Evolutionary conservation across 1,140 invertebrate species (phyloP).

Genomic region (Halictus rubicundus): DNA sequence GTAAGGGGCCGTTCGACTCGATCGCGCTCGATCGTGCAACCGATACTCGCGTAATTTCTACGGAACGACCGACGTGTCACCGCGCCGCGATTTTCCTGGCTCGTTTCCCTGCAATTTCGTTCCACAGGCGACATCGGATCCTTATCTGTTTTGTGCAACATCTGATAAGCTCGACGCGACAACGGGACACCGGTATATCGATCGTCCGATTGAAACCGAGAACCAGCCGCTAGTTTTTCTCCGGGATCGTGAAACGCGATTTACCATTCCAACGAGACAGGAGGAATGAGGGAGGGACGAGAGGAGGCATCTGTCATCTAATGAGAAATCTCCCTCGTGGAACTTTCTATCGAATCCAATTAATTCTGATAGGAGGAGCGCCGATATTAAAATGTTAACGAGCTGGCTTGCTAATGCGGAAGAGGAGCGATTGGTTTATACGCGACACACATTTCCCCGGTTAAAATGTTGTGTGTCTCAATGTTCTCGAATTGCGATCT

Average conservation of each 20-base stretch:
- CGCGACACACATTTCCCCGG: too few species aligned
- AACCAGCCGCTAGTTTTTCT: neutral
- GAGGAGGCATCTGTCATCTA: neutral
- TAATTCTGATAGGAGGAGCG: neutral
- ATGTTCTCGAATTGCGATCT: too few species aligned
- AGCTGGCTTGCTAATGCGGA: too few species aligned
- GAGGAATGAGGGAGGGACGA: too few species aligned
- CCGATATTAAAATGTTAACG: neutral
- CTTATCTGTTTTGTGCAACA: slow-evolving; percentile 29
- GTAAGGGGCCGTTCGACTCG: too few species aligned
- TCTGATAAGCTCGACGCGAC: slow-evolving; percentile 27
- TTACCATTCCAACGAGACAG: neutral
- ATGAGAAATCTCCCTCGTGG: slow-evolving; percentile 3
- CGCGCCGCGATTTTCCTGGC: neutral
- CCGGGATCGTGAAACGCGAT: neutral
- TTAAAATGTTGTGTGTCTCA: too few species aligned
- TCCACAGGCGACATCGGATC: neutral
- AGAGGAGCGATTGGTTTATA: too few species aligned
- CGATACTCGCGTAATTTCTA: neutral
- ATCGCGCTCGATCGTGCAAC: neutral
- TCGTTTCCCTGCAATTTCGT: neutral
- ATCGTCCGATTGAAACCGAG: slow-evolving; percentile 25
- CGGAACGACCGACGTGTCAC: neutral
- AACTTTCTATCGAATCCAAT: neutral
- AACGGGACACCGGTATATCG: slow-evolving; percentile 13